A percentile compares a stretch with the other conserved stretches of the same genome.
Conservation (phyloP, 2,888 invertebrate genomes). For the Ptychoptera contaminata region DNA sequence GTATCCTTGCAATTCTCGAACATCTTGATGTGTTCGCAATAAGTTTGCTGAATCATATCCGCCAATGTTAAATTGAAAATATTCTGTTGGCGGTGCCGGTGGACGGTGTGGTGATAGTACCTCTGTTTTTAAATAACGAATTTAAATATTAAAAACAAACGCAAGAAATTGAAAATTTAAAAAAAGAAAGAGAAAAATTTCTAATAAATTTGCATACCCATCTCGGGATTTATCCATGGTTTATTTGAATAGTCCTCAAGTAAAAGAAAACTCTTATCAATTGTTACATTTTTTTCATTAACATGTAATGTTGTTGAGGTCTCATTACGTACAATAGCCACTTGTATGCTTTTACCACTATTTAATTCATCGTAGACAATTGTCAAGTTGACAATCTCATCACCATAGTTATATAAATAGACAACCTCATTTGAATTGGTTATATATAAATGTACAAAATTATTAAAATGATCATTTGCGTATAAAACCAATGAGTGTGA, state of each 20-base stretch:
- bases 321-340: conserved; percentile 63
- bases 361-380: conserved; percentile 59
- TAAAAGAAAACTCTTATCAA: conserved; percentile 50
- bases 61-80: conserved; percentile 77
- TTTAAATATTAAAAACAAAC: neutral
- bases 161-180: neutral
- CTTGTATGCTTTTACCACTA: conserved; percentile 71
- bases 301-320: conserved; percentile 65
- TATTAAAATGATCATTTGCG: conserved; percentile 83
- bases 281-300: conserved; percentile 56
- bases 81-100: conserved; percentile 75
- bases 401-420: conserved; percentile 68
- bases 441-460: conserved; percentile 80
- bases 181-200: neutral
- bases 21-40: conserved; percentile 37
- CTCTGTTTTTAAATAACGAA: conserved; percentile 36
- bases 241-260: conserved; percentile 67
- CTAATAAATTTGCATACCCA: conserved; percentile 35
- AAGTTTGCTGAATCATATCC: conserved; percentile 66
- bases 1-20: conserved; percentile 48
- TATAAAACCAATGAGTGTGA: conserved; percentile 68
- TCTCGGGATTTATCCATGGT: conserved; percentile 72
- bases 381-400: conserved; percentile 63
- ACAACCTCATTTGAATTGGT: conserved; percentile 64
- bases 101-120: conserved; percentile 76